Evolutionary conservation across 2,113 vertebrate genomes (phyloP).

Genomic region (Neopipo cinnamomea): DNA sequence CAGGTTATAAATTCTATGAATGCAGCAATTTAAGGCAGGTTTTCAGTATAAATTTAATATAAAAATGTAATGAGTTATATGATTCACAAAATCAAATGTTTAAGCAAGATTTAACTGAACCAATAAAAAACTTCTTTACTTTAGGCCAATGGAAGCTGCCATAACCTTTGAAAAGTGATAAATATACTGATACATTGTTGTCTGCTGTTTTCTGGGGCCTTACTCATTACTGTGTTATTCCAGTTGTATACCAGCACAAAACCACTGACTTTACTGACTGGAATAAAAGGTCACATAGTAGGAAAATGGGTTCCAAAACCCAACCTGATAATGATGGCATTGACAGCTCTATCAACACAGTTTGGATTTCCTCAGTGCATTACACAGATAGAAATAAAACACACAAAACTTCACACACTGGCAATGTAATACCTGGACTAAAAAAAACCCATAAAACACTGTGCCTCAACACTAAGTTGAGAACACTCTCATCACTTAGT

Average conservation of each 20-base stretch:
- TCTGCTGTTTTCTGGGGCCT: not conserved
- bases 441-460: not conserved
- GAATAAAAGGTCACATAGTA: conserved; percentile 14
- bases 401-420: not conserved
- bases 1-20: not conserved
- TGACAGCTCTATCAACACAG: not conserved
- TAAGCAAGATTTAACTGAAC: not conserved
- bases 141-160: not conserved
- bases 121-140: not conserved
- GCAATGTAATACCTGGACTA: not conserved
- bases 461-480: not conserved
- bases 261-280: not conserved
- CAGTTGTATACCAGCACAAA: not conserved
- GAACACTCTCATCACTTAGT: not conserved
- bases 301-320: not conserved
- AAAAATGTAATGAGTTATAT: not conserved
- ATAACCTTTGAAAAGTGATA: not conserved
- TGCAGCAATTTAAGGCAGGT: not conserved
- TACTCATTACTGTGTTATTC: not conserved
- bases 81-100: not conserved
- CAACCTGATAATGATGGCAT: not conserved
- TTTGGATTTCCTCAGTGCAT: not conserved
- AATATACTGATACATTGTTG: not conserved
- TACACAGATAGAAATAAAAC: not conserved
- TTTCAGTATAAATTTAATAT: not conserved